Evolutionary conservation across 2,888 invertebrate genomes (phyloP).

Genomic region (Mythimna vitellina): DNA sequence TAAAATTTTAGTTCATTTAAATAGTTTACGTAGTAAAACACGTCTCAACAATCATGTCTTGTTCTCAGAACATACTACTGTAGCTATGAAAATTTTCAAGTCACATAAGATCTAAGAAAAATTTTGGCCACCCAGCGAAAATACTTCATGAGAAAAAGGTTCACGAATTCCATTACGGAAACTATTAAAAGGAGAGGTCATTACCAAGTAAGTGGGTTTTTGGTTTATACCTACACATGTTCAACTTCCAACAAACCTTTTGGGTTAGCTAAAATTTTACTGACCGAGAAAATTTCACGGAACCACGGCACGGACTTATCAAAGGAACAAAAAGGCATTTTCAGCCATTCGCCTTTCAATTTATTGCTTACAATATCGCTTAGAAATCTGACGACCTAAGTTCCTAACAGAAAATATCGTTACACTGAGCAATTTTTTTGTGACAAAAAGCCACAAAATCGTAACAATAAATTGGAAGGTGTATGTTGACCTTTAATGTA

Average conservation of each 20-base stretch:
- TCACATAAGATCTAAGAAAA: slow-evolving; percentile 47
- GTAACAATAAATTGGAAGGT: slow-evolving; percentile 38
- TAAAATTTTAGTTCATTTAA: slow-evolving; percentile 57
- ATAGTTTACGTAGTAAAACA: slow-evolving; percentile 55
- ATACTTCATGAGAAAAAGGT: slow-evolving; percentile 48
- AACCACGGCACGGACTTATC: slow-evolving; percentile 23
- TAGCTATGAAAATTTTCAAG: slow-evolving; percentile 34
- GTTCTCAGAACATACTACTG: slow-evolving; percentile 44
- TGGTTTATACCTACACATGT: slow-evolving; percentile 51
- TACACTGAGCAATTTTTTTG: slow-evolving; percentile 19
- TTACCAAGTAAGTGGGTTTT: slow-evolving; percentile 62
- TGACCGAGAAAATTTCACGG: slow-evolving; percentile 37
- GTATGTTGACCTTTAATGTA: slow-evolving; percentile 41
- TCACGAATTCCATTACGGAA: slow-evolving; percentile 58
- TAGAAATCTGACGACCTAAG: slow-evolving; percentile 36
- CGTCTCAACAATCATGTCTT: slow-evolving; percentile 27
- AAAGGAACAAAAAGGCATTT: slow-evolving; percentile 25
- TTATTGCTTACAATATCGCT: slow-evolving; percentile 47
- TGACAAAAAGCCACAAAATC: slow-evolving; percentile 11
- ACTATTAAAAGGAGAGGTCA: slow-evolving; percentile 58
- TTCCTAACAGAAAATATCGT: slow-evolving; percentile 38
- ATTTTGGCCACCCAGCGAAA: slow-evolving; percentile 53
- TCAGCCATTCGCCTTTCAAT: slow-evolving; percentile 45
- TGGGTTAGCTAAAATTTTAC: slow-evolving; percentile 48
- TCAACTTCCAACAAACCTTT: slow-evolving; percentile 34